Evolutionary conservation across 2,113 vertebrate species (phyloP), one percentile per base, ranked within the genome.

Genomic region (Camarhynchus parvulus): DNA sequence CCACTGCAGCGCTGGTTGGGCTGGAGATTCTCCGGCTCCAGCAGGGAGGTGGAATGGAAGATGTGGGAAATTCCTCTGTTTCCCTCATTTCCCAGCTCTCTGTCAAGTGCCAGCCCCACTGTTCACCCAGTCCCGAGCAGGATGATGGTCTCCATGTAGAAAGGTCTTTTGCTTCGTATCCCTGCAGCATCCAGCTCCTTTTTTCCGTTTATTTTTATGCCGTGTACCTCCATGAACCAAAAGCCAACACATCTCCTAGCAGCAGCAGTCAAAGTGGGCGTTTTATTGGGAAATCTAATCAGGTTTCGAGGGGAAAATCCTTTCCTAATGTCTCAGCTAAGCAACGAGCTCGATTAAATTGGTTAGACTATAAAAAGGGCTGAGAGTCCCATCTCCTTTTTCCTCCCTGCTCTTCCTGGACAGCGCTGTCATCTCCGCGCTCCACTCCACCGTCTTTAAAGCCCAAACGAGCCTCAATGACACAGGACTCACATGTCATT

Each of bases 201-300:
- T 81, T 59, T 61, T 10, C 2, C 0, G 0, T 78, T 76, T n/a
- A 33, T 87, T 94, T 92, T 87, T 62, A 33, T 4, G 16, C 66
- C 0, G 2, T 4, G 9, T 62, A 33, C 59, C 58, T 92, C 81
- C 67, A 23, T 21, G 62, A 87, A 83, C 67, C 31, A 2, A 66
- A 64, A 84, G 28, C 44, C 85, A 82, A 35, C 74, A 21, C 27
- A 90, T 91, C 90, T 89, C 92, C 92, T 61, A 91, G 90, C 93
- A 95, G 93, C 92, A 68, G 94, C 75, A 75, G 61, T 33, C 77
- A 7, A 84, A 94, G 84, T 47, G 87, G 91, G 93, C 19, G 19
- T 89, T 91, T 95, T 76, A 61, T 53, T 77, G 87, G 89, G 81
- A 91, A 95, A 94, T 93, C 64, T 92, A 89, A 92, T 92, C 93